Evolutionary conservation across 2,797 vertebrate species (phyloP).

Genomic region (Cossypha polioptera): DNA sequence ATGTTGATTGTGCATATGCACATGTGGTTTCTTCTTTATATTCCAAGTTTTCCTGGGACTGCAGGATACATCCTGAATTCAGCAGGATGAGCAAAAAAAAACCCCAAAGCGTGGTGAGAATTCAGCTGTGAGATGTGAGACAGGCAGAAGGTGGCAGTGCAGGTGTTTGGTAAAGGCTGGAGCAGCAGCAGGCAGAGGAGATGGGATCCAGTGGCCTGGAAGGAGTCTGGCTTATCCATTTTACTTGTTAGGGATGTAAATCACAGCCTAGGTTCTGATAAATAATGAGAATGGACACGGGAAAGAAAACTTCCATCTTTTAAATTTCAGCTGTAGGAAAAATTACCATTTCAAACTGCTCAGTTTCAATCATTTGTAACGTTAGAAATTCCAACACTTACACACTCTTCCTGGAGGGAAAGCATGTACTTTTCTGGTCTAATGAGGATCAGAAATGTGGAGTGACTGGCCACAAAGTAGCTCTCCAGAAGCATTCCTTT

Average conservation of each 20-base stretch:
- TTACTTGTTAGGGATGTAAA: background rate
- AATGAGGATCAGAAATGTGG: background rate
- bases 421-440: conserved; percentile 17
- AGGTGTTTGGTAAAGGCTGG: background rate
- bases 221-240: background rate
- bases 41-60: background rate
- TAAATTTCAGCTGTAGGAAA: conserved; percentile 15
- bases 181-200: background rate
- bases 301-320: conserved; percentile 27
- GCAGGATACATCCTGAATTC: background rate
- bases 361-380: background rate
- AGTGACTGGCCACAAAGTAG: background rate
- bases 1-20: no score
- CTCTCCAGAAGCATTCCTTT: background rate
- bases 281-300: conserved; percentile 21
- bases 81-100: background rate
- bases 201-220: background rate
- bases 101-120: fast-evolving
- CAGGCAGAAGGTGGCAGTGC: conserved; percentile 52
- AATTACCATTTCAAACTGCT: conserved; percentile 54
- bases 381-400: background rate
- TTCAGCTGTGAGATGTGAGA: background rate
- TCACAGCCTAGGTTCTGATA: background rate
- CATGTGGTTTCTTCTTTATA: background rate
- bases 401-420: conserved; percentile 2